Conservation (phyloP, 2,888 invertebrate species). For the Andrena flavipes region DNA sequence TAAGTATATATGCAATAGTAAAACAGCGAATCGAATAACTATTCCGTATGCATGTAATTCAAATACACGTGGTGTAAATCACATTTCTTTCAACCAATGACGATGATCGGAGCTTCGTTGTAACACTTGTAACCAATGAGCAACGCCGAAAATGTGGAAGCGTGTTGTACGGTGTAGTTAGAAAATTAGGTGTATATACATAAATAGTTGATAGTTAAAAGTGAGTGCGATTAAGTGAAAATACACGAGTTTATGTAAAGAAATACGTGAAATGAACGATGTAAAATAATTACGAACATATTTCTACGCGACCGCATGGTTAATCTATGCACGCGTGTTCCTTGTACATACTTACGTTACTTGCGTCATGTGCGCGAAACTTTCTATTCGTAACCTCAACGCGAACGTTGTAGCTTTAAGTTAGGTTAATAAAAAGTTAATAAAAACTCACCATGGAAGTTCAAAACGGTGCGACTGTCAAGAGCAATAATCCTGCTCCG, state of each 20-base stretch:
- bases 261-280: background rate
- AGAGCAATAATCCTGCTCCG: constrained; percentile 87
- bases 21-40: background rate
- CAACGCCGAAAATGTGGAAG: background rate
- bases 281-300: background rate
- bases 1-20: too few relatives aligned
- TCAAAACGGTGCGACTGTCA: constrained; percentile 74
- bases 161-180: background rate
- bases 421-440: constrained; percentile 26
- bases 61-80: constrained; percentile 6
- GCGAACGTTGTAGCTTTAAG: background rate
- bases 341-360: background rate
- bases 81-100: background rate
- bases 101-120: background rate
- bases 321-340: background rate
- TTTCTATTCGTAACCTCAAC: constrained; percentile 11
- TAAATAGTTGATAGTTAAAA: background rate
- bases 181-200: background rate
- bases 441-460: constrained; percentile 72
- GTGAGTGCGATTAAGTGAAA: background rate
- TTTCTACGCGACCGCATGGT: background rate
- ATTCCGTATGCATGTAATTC: constrained; percentile 7
- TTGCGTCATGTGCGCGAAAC: background rate
- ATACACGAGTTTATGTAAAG: background rate
- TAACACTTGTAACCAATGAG: constrained; percentile 19